These are phyloP conservation scores for Copsychus sechellarum DNA, from an alignment of 2,113 vertebrate genomes.

Conservation along the genomic window DNA sequence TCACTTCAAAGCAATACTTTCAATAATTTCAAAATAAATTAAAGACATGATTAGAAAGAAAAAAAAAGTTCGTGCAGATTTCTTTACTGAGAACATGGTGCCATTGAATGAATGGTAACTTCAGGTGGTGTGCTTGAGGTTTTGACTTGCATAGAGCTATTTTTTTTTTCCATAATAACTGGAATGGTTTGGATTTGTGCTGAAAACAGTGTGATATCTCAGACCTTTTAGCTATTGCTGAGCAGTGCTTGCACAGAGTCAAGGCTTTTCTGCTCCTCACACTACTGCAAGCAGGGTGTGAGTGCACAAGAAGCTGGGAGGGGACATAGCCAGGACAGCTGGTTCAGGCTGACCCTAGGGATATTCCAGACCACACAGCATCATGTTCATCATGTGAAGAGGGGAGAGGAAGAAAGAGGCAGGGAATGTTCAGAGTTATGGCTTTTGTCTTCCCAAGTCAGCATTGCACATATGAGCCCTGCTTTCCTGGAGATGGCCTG, in stretches of 20 bases:
- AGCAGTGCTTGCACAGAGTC: not conserved
- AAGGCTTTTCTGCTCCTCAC: not conserved
- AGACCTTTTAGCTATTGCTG: not conserved
- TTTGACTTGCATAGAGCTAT: not conserved
- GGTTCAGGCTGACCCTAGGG: not conserved
- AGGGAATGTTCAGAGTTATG: accelerated
- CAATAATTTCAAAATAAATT: not conserved
- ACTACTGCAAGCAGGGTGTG: not conserved
- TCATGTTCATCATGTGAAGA: not conserved
- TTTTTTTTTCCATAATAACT: not conserved
- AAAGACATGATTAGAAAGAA: not conserved
- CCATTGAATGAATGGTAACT: not conserved
- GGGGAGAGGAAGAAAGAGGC: not conserved
- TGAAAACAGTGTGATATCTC: not conserved
- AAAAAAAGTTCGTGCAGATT: not conserved
- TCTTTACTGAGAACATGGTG: not conserved
- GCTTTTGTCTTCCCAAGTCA: not conserved
- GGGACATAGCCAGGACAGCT: not conserved
- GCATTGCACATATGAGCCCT: accelerated
- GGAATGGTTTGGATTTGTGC: not conserved
- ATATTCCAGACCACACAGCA: no score
- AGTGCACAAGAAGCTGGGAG: not conserved
- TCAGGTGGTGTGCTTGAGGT: not conserved
- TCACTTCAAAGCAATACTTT: not conserved
- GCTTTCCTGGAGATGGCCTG: not conserved